Evolutionary conservation across 1,140 invertebrate species (phyloP), one percentile per base, ranked within the genome.

Genomic region (Bactericera cockerelli): DNA sequence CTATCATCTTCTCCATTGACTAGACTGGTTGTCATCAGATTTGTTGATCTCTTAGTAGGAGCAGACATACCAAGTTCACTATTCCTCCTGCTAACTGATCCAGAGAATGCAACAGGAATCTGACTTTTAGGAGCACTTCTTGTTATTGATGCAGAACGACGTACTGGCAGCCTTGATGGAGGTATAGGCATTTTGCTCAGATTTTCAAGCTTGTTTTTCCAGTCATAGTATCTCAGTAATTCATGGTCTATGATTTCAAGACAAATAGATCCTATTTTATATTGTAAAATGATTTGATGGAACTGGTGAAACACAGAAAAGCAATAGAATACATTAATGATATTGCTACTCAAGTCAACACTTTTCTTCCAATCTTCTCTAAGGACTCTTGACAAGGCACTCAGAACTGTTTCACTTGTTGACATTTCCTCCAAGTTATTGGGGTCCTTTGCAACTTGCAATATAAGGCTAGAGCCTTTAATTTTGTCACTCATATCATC

Each of bases 211-310:
- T 97, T 92, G 62, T 87, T 85, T 65, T 86, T 86, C 91, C 93
- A 97, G 61, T 93, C 83, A 65, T 94, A 89, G 71, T 93, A 93
- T 56, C 93, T 81, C 67, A 84, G 82, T 26, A 98, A 74, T 74
- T 98, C 95, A 74, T 87, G 90, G 68, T 97, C 92, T 58, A 98
- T 82, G 53, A 98, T 86, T 73, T 94, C 91, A 83, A 99, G 93
- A 68, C 89, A 93, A 21, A 97, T 74, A 0, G 93, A 95, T 8
- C 93, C 93, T 71, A 88, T 85, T 75, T 93, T 93, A 67, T 90
- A 90, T 67, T 90, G 86, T 11, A 87, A 76, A 55, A 99, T 87
- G 11, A 97, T 82, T 33, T 84, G 81, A 72, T 99, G 95, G 75
- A 99, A 98, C 68, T 92, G 83, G 64, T 85, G 84, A 70, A 95